Base-by-base conservation (phyloP, 1,140 invertebrate species). In the Ruditapes philippinarum region DNA sequence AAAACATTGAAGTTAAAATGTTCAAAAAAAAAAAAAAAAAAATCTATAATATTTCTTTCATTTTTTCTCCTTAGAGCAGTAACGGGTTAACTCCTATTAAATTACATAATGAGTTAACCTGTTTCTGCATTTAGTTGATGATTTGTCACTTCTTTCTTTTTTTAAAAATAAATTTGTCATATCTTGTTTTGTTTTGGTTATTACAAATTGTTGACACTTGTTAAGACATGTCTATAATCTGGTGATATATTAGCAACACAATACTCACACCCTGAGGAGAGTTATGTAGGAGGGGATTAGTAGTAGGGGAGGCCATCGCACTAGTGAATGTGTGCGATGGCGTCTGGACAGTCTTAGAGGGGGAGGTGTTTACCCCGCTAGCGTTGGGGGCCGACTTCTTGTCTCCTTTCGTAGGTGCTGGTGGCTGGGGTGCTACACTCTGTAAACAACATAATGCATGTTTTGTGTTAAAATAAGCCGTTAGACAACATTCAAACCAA, bases 341-440 rank as follows among this genome's bases (percentile, higher is more conserved):
- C 74, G 91, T 91, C 86, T 93, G 92, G 87, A 84, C 79, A 82
- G 82, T 90, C 92, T 92, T 93, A 74, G 91, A 91, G 84, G 91
- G 86, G 70, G 92, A 89, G 14, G 90, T 86, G 92, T 93, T 94
- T 94, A 94, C 94, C 94, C 91, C 94, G 28, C 91, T 80, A 17
- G 90, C 82, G 51, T 79, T 89, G n/a, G 92, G 88, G 65, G 89
- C 90, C 74, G 91, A 83, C 81, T 94, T 94, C 89, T 94, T 94
- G 89, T 94, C 94, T 81, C 88, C 91, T 65, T 93, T 93, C 28
- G 85, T 91, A 54, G 88, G 86, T n/a, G 90, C 68, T 57, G 91
- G 88, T 78, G 87, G 84, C 14, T 90, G 84, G 22, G 91, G 92
- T 33, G 90, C 89, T 57, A 93, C 92, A 80, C 90, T 91, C 93